Evolutionary conservation across 2,797 vertebrate genomes (phyloP).

Genomic region (Ptychobarbus kaznakovi): DNA sequence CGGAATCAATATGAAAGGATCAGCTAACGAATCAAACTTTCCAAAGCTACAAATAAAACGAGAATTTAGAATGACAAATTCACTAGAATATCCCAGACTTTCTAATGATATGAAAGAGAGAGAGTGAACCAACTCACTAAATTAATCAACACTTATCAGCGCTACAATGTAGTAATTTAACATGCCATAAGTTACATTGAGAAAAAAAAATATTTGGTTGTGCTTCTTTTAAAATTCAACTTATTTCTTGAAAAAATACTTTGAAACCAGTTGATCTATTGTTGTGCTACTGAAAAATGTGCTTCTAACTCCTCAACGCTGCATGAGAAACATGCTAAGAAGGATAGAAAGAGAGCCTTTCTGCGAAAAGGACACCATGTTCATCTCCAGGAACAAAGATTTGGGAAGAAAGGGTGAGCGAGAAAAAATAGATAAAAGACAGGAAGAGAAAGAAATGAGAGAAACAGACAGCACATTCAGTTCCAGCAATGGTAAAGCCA

Average conservation of each 20-base stretch:
- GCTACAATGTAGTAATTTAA: background rate
- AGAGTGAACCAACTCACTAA: background rate
- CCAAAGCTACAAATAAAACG: background rate
- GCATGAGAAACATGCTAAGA: background rate
- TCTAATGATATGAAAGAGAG: background rate
- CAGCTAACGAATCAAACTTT: background rate
- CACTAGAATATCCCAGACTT: background rate
- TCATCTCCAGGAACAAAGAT: slow-evolving; percentile 25
- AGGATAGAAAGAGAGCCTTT: background rate
- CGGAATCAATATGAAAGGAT: background rate
- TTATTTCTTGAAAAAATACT: background rate
- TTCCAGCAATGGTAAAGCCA: slow-evolving; percentile 44
- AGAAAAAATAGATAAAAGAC: slow-evolving; percentile 1
- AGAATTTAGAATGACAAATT: background rate
- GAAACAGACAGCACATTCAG: slow-evolving; percentile 8
- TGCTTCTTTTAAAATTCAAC: background rate
- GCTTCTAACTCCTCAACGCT: background rate
- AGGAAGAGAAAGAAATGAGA: slow-evolving; percentile 10
- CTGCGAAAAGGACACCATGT: background rate
- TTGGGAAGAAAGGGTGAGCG: slow-evolving; percentile 24
- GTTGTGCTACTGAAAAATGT: background rate
- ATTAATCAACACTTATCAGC: background rate
- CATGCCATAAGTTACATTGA: background rate
- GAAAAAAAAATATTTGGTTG: background rate
- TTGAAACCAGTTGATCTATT: background rate